phyloP scores from a whole-genome alignment of 1,140 invertebrate genomes.

The Tetranychus cinnabarinus region DNA sequence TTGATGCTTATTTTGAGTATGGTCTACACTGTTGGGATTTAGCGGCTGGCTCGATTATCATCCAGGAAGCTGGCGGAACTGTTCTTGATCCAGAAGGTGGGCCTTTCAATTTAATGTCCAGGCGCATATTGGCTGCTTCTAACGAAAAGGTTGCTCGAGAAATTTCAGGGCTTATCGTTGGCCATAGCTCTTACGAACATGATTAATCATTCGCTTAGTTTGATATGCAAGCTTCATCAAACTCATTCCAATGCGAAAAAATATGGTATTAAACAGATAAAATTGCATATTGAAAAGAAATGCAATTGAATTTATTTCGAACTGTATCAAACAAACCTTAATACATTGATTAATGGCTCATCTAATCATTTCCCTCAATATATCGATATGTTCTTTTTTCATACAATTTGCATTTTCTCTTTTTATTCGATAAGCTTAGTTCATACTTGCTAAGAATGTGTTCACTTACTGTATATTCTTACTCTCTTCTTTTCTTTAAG shows the following conservation, averaged over 20 bases:
- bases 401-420: too few relatives aligned
- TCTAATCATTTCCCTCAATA: too few relatives aligned
- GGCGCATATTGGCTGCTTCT: constrained; percentile 35
- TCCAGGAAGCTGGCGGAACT: constrained; percentile 73
- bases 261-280: too few relatives aligned
- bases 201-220: background rate
- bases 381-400: too few relatives aligned
- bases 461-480: background rate
- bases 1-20: constrained; percentile 71
- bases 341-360: too few relatives aligned
- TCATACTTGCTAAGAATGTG: too few relatives aligned
- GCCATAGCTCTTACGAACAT: background rate
- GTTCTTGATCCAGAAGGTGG: constrained; percentile 63
- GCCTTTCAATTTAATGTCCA: constrained; percentile 47
- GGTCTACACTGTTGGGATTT: constrained; percentile 68
- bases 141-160: background rate
- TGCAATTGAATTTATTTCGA: too few relatives aligned
- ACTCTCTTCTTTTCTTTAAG: background rate
- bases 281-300: too few relatives aligned
- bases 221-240: too few relatives aligned
- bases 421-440: too few relatives aligned
- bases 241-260: too few relatives aligned
- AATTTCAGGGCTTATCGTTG: background rate
- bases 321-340: too few relatives aligned
- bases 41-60: constrained; percentile 57